Evolutionary conservation across 2,113 vertebrate species (phyloP), one percentile per base, ranked within the genome.

Genomic region (Junco hyemalis): DNA sequence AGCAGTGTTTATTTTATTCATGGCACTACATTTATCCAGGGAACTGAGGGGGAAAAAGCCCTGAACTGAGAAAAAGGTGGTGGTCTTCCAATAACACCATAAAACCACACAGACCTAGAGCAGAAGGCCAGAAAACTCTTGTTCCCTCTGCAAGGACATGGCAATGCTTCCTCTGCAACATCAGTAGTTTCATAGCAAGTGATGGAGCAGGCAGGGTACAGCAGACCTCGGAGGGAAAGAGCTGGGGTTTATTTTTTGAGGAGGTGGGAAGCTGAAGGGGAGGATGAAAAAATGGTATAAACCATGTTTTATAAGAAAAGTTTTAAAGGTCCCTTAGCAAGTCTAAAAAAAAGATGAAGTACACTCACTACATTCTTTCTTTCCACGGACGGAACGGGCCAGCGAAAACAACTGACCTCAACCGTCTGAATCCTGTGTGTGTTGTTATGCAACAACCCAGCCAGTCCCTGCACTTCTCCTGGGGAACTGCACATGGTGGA

Each of bases 371-470:
- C 93, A 88, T 96, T 95, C 94, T 80, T 97, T 81, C 88, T 86
- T 95, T 84, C 85, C 88, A 79, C 1, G 15, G 86, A 59, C 0
- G 2, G 71, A 86, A 93, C 8, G 92, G 92, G 94, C 94, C 96
- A 96, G 95, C 2, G 79, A 95, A 96, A 97, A 96, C 93, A 95
- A 96, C 93, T 96, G 95, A 96, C 85, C 94, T 95, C 95, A 96
- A 86, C 92, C 78, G 93, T 25, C 86, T 50, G 64, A 88, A 73
- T n/a, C 40, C 60, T 11, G 47, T 29, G 82, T 23, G 57, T 56
- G 68, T 16, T 83, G 74, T 86, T 88, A 74, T 36, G 24, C 44
- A 92, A 91, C 76, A 60, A 28, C 35, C 45, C 94, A 29, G 6
- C 22, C 81, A 6, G 18, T 13, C 26, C 70, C 50, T n/a, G 45